Base-by-base conservation (phyloP, 2,888 invertebrate genomes). In the Epistrophella euchroma region DNA sequence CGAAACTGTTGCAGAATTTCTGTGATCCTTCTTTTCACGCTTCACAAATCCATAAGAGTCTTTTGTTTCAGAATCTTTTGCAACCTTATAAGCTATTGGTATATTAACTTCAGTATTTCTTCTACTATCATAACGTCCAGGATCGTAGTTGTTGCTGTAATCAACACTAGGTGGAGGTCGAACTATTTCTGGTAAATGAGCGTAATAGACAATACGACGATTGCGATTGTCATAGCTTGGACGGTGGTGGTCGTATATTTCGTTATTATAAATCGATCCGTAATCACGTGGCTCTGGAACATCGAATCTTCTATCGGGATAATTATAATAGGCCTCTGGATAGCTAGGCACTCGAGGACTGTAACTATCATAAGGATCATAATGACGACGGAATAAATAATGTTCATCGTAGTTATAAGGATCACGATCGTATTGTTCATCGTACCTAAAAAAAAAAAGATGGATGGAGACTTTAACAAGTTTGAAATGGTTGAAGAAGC, bases 131-230 rank as follows among this genome's bases (percentile, higher is more conserved):
- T 89, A 89, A 43, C 89, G 88, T 43, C 88, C 79, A 10, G 88
- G 74, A 64, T 89, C 89, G 78, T 93, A 91, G 35, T 89, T 88
- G 73, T 90, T 89, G 77, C 93, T 93, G 6, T 88, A 82, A 56
- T 83, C 82, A 9, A 93, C 92, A 88, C 94, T 94, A 17, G 94
- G 94, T 22, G 94, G 94, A 25, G 94, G 94, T 71, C 95, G 92
- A 0, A 95, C 94, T 4, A 95, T 94, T 91, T 96, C 96, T 11
- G 96, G 96, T 35, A 96, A 91, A 90, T 95, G 95, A 0, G 96
- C 95, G 88, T 96, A 96, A 89, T 96, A 96, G 76, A 96, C 95
- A 73, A 95, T 95, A 78, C 96, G 93, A 89, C 92, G 90, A 72
- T 88, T 77, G 5, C 83, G 87, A 28, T 47, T 68, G 0, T 76